Conservation (phyloP, 2,797 vertebrate species). For the Acrossocheilus fasciatus region DNA sequence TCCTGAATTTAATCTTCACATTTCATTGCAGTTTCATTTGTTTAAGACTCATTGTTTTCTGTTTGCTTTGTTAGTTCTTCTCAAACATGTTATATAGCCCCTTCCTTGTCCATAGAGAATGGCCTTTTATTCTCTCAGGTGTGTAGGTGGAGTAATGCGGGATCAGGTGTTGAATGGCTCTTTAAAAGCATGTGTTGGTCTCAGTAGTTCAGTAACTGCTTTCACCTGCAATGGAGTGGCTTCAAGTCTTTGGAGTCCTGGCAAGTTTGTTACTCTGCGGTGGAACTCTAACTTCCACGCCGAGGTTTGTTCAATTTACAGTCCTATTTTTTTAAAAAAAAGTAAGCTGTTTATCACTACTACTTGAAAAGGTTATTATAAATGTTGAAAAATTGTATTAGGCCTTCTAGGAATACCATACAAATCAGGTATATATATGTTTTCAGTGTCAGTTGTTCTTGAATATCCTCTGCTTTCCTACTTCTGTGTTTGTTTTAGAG, state of each 20-base stretch:
- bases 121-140: constrained; percentile 20
- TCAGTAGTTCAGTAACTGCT: background rate
- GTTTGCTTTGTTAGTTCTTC: background rate
- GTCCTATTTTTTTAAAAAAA: background rate
- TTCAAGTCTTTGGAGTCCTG: constrained; percentile 59
- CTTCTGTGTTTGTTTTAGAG: background rate
- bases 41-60: background rate
- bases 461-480: no score
- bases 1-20: background rate
- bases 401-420: background rate
- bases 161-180: constrained; percentile 60
- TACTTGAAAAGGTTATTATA: background rate
- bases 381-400: no score
- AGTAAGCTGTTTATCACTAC: background rate
- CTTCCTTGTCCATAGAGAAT: background rate
- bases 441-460: background rate
- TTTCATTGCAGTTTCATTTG: background rate
- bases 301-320: constrained; percentile 46
- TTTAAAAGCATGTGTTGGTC: constrained; percentile 18
- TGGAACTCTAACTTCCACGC: constrained; percentile 31
- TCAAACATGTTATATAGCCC: background rate
- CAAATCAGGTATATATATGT: background rate
- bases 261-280: constrained; percentile 48
- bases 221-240: constrained; percentile 68
- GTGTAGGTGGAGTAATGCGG: constrained; percentile 52